Base-by-base conservation (phyloP, 2,797 vertebrate genomes). In the Cygnus olor region DNA sequence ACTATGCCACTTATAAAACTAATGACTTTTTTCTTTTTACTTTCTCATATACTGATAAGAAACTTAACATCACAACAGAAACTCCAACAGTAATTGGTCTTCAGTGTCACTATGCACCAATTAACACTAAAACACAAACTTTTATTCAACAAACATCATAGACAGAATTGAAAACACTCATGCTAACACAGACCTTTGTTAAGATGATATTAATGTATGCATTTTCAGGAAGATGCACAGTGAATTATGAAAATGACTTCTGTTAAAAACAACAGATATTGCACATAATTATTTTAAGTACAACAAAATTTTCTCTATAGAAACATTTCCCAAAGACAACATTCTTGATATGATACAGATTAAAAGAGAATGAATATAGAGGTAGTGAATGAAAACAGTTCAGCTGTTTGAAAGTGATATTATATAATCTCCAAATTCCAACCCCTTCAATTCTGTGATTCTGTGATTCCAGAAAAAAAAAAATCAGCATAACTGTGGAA, bases 1-100 rank as follows among this genome's bases (percentile, higher is more conserved):
- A 73, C 88, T 92, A 56, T 36, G 86, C 90, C 88, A 92, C 15
- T 45, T 92, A 64, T 10, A 89, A 85, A 97, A 89, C 44, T 81
- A 96, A 97, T 95, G 93, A 91, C 40, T 90, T 32, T 16, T 68
- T 85, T 28, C 38, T 82, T 91, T 60, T 92, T 74, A 72, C 69
- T 84, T 63, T 88, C 51, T 94, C 64, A 60, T 60, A 94, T 28
- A 40, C 82, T 82, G 70, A 81, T 76, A 54, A 91, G 72, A 89
- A 95, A 45, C 82, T 77, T 84, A 92, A 78, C 77, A 92, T 7
- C 78, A 69, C 90, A 95, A 94, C 56, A 77, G 78, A 47, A 95
- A 56, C 63, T 76, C 64, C 40, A 88, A 3, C n/a, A 80, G 77
- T 94, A 96, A 97, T 89, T 96, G 91, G 91, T 85, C 76, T 95